A percentile compares a stretch with the other conserved stretches of the same genome.
Conservation (phyloP, 1,140 invertebrate species). For the Ruditapes philippinarum region DNA sequence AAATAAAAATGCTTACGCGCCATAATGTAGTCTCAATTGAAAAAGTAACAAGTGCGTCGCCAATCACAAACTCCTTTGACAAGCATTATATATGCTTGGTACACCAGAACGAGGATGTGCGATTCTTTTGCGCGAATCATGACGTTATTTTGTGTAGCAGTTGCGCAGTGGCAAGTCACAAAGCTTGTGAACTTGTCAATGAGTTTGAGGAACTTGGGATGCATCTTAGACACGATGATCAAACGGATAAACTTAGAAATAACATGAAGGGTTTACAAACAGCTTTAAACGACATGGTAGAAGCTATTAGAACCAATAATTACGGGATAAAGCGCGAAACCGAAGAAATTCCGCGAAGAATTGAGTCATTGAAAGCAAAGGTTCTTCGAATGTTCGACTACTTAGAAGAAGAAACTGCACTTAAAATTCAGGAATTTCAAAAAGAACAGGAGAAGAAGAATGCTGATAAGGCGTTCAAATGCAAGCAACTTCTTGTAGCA, state of each 20-base stretch:
- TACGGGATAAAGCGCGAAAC: constrained; percentile 52
- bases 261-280: constrained; percentile 61
- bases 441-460: constrained; percentile 35
- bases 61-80: constrained; percentile 29
- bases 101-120: constrained; percentile 30
- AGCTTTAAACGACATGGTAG: constrained; percentile 47
- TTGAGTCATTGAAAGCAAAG: constrained; percentile 48
- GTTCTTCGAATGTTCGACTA: constrained; percentile 40
- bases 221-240: constrained; percentile 1
- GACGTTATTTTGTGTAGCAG: constrained; percentile 45
- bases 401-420: constrained; percentile 43
- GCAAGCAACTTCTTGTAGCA: constrained; percentile 42
- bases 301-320: constrained; percentile 46
- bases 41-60: constrained; percentile 16
- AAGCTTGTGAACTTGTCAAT: constrained; percentile 53
- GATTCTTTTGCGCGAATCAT: constrained; percentile 54
- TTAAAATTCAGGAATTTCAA: constrained; percentile 30
- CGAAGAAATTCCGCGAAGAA: constrained; percentile 50
- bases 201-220: constrained; percentile 48
- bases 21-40: constrained; percentile 43
- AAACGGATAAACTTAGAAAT: constrained; percentile 23
- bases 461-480: constrained; percentile 48
- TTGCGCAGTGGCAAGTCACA: constrained; percentile 46
- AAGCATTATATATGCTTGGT: constrained; percentile 50
- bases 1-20: constrained; percentile 13